A percentile compares a stretch with the other conserved stretches of the same genome.
These are phyloP conservation scores for Neodiprion fabricii DNA, from an alignment of 1,140 invertebrate species.

Conservation along the genomic window DNA sequence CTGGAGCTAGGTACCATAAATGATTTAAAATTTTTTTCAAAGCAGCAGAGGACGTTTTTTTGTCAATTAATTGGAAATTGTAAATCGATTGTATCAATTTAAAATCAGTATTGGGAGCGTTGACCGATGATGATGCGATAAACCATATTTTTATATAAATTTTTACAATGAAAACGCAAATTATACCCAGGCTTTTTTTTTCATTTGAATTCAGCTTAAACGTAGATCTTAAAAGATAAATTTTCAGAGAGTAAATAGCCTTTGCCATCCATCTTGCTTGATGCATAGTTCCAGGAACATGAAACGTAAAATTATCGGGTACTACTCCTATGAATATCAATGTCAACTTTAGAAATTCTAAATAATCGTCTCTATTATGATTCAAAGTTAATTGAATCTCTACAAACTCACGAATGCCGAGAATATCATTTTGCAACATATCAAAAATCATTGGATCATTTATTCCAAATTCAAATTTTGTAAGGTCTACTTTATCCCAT, in stretches of 20 bases:
- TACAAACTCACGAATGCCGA: no score
- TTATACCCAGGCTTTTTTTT: conserved; percentile 17
- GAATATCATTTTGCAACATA: no score
- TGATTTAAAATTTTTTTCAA: conserved; percentile 12
- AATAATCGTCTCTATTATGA: conserved; percentile 26
- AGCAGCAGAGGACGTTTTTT: conserved; percentile 10
- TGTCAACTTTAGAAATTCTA: conserved; percentile 48
- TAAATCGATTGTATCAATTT: conserved; percentile 20
- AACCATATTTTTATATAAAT: conserved; percentile 22
- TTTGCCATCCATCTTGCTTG: conserved; percentile 46
- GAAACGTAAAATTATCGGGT: conserved; percentile 41
- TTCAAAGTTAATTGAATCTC: no score
- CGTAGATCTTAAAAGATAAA: conserved; percentile 27
- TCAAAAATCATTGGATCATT: no score
- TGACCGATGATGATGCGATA: conserved; percentile 14
- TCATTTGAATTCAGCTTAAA: conserved; percentile 20
- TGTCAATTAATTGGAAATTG: background rate
- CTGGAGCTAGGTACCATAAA: conserved; percentile 7
- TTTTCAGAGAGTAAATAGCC: conserved; percentile 51
- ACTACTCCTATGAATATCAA: conserved; percentile 51
- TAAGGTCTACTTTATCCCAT: no score
- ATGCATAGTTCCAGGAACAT: conserved; percentile 47
- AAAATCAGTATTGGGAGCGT: conserved; percentile 9
- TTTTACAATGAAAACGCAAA: conserved; percentile 14
- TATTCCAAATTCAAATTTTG: no score